A percentile compares a stretch with the other conserved stretches of the same genome.
These are phyloP conservation scores for Nycticebus coucang DNA, from an alignment of 2,113 vertebrate genomes.

Conservation along the genomic window DNA sequence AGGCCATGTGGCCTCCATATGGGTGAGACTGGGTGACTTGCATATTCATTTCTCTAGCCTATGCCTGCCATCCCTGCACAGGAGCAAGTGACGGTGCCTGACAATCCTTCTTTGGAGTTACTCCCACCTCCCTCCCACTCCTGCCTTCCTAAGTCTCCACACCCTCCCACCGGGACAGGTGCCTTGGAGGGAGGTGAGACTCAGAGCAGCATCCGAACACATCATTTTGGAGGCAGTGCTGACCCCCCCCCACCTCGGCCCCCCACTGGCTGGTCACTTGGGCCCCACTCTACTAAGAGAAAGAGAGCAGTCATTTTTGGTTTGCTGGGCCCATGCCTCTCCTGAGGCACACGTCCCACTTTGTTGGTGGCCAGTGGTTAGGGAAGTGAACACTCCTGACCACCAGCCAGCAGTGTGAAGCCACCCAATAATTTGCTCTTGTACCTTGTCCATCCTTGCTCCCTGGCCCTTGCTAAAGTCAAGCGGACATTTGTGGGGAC, in stretches of 20 bases:
- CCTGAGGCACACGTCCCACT: constrained; percentile 8
- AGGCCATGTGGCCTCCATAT: neutral
- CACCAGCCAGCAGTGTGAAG: neutral
- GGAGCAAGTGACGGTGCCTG: neutral
- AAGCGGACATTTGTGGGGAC: neutral
- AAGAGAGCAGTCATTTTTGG: constrained; percentile 46
- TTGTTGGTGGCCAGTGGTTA: neutral
- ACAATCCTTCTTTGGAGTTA: neutral
- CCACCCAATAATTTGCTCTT: neutral
- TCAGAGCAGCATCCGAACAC: constrained; percentile 6
- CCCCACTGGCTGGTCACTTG: constrained; percentile 54
- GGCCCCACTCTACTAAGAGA: constrained; percentile 17
- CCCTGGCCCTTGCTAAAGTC: neutral
- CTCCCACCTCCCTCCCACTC: neutral
- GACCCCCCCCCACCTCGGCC: neutral
- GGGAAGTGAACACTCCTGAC: neutral
- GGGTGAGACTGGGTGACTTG: neutral
- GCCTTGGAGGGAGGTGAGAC: neutral
- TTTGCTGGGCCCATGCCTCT: neutral
- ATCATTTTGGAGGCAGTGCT: constrained; percentile 38
- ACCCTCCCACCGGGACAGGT: neutral
- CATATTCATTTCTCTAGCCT: constrained; percentile 6
- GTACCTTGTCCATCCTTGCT: neutral
- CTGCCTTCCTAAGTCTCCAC: neutral
- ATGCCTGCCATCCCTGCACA: neutral